A percentile compares a stretch with the other conserved stretches of the same genome.
Conservation (phyloP, 2,888 invertebrate genomes). For the Lepidochrysops patricia region DNA sequence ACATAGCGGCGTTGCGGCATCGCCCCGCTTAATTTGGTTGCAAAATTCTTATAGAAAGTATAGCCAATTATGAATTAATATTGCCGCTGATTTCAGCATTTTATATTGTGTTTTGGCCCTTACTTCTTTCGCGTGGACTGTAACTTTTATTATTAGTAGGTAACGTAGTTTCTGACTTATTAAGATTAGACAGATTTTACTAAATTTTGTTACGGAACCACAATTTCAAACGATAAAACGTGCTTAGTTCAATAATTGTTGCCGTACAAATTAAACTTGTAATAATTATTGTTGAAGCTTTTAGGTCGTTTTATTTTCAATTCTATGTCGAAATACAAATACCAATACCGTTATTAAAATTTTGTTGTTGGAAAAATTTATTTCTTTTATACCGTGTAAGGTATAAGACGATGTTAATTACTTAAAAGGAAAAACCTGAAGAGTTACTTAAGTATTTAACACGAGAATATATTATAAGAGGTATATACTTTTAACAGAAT, state of each 20-base stretch:
- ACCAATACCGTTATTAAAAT: not conserved
- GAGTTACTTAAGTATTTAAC: not conserved
- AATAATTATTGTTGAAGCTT: not conserved
- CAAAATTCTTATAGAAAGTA: too few relatives aligned
- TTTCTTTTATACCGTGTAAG: not conserved
- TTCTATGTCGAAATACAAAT: not conserved
- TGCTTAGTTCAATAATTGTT: not conserved
- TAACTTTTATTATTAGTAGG: too few relatives aligned
- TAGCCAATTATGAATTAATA: too few relatives aligned
- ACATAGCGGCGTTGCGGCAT: too few relatives aligned
- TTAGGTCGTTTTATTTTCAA: not conserved
- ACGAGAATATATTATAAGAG: too few relatives aligned
- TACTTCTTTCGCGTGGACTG: too few relatives aligned
- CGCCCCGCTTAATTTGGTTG: too few relatives aligned
- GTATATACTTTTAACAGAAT: too few relatives aligned
- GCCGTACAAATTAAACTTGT: not conserved
- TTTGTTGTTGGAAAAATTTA: not conserved
- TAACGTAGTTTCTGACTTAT: too few relatives aligned
- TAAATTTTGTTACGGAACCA: not conserved
- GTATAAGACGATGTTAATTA: not conserved
- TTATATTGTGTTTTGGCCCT: not conserved
- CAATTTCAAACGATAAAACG: not conserved
- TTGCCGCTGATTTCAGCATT: too few relatives aligned
- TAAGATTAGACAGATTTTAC: too few relatives aligned
- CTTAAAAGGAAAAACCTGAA: not conserved